Base-by-base conservation (phyloP, 1,140 invertebrate genomes). In the Rhynchophorus ferrugineus region DNA sequence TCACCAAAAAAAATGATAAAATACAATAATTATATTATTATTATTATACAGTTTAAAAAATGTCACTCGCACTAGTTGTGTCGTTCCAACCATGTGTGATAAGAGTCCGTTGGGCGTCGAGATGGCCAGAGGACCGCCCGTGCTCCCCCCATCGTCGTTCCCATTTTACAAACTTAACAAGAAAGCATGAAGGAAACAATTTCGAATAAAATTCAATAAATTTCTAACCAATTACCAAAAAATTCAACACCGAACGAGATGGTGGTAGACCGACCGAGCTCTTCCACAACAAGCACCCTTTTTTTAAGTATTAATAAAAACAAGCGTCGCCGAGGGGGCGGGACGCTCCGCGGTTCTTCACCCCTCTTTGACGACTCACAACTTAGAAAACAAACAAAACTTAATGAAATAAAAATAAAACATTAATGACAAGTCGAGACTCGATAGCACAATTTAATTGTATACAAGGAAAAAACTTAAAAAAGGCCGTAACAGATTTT, bases 1-100 rank as follows among this genome's bases (percentile, higher is more conserved):
- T 82, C 77, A 80, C 79, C 79, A 80, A 29, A 78, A 29, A 29
- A 29, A 29, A 29, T 29, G 76, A 81, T 82, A 83, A 81, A 82
- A 82, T 82, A 83, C 81, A 81, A 78, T 78, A n/a, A n/a, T n/a
- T n/a, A n/a, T n/a, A n/a, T n/a, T n/a, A 75, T 81, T 80, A 82
- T 76, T 29, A 74, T 75, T 72, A 63, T 75, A 81, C 78, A 81
- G 78, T 79, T 76, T 78, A 75, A 77, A 78, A 76, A 75, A 76
- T 73, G 71, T 73, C 71, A 76, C 72, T 74, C 71, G 38, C 20
- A 44, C 22, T 49, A 41, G 22, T 29, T 54, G 37, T 19, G 37
- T 38, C 13, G 37, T 5, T 29, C 24, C 24, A 29, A 29, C 24
- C 24, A 11, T 11, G 24, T 29, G 24, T 29, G 24, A 29, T 29